Evolutionary conservation across 2,888 invertebrate genomes (phyloP).

Genomic region (Matsumyia berberina): DNA sequence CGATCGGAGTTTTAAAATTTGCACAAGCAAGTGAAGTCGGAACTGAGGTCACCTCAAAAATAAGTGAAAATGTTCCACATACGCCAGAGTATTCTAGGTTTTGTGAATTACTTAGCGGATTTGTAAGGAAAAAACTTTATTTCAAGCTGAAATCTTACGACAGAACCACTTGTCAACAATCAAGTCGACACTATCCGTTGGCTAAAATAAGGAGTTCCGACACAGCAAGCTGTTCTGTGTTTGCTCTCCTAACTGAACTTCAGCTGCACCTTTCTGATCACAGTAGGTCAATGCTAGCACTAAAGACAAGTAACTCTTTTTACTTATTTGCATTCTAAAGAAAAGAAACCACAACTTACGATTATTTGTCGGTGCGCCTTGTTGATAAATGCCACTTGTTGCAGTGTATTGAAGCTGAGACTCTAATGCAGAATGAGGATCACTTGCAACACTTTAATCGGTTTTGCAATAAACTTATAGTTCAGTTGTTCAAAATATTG

Average conservation of each 20-base stretch:
- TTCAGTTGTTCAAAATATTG: not conserved
- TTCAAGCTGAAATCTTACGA: not conserved
- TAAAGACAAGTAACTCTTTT: not conserved
- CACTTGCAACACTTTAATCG: not conserved
- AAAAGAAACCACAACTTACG: slow-evolving; percentile 31
- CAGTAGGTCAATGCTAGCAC: slow-evolving; percentile 47
- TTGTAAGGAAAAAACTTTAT: no score
- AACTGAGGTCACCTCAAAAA: no score
- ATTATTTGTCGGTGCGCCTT: slow-evolving; percentile 1
- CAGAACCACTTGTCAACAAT: not conserved
- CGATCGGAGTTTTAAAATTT: no score
- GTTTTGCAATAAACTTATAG: not conserved
- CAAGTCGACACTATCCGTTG: no score
- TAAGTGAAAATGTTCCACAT: no score
- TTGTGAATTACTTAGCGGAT: no score
- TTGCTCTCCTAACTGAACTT: slow-evolving; percentile 22
- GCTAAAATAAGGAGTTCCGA: no score
- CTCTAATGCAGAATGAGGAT: not conserved
- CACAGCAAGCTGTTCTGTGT: not conserved
- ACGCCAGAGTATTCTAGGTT: no score
- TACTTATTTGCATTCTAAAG: not conserved
- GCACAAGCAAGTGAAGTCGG: no score
- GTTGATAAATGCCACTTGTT: slow-evolving; percentile 27
- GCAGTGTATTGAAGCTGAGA: no score
- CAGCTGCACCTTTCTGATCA: slow-evolving; percentile 27